These are phyloP conservation scores for Chaitophorus viminalis DNA, from an alignment of 2,888 invertebrate species.

Conservation along the genomic window DNA sequence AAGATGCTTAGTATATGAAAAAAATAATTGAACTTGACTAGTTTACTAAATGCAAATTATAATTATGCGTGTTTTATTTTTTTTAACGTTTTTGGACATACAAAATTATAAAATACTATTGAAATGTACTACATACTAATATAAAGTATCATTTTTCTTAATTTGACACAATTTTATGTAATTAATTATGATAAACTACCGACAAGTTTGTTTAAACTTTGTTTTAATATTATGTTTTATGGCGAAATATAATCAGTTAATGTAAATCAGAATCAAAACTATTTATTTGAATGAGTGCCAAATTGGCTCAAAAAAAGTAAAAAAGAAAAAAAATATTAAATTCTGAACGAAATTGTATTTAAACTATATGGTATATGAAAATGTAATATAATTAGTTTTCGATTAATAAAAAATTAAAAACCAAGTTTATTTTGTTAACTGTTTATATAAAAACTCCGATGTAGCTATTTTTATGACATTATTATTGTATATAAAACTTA, in stretches of 20 bases:
- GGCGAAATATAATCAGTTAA: background rate
- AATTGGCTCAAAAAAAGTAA: background rate
- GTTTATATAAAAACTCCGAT: background rate
- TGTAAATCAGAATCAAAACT: background rate
- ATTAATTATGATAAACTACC: background rate
- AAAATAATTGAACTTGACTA: too few species aligned
- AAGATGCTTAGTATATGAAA: too few species aligned
- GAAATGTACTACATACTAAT: background rate
- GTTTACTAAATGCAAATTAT: too few species aligned
- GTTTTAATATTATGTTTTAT: background rate
- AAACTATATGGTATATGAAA: background rate
- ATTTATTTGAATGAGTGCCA: constrained; percentile 13
- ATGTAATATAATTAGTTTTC: background rate
- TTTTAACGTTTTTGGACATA: too few species aligned
- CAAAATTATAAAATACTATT: too few species aligned
- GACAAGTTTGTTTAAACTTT: background rate
- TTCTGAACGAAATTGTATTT: background rate
- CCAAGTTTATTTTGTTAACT: background rate
- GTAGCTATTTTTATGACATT: background rate
- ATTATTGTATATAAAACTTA: background rate
- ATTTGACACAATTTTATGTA: background rate
- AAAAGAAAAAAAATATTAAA: background rate
- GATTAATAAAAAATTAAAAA: background rate
- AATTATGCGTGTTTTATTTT: too few species aligned
- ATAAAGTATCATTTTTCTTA: background rate